A percentile compares a stretch with the other conserved stretches of the same genome.
Conservation (phyloP, 2,113 vertebrate species). For the Salvelinus alpinus region DNA sequence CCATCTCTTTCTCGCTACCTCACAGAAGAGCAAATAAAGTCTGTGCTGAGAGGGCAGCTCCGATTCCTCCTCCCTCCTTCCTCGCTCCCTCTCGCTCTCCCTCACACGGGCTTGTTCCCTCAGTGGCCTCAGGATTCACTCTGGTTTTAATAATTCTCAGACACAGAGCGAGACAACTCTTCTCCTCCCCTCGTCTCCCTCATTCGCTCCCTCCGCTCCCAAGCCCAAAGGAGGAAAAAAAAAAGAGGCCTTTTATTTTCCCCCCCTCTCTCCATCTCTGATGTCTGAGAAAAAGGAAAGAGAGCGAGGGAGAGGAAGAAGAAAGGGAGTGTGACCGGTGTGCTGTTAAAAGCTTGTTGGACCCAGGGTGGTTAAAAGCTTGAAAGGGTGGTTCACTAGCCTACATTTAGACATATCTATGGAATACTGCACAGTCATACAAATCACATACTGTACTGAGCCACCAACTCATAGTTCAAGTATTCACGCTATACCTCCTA, state of each 20-base stretch:
- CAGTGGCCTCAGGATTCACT: conserved; percentile 61
- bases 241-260: conserved; percentile 51
- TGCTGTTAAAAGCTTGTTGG: conserved; percentile 51
- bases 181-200: conserved; percentile 38
- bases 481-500: too few species aligned
- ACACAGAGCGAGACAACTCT: conserved; percentile 54
- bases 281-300: conserved; percentile 42
- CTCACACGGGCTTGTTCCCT: conserved; percentile 52
- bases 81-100: conserved; percentile 14
- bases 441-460: background rate
- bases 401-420: background rate
- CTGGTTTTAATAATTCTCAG: conserved; percentile 69
- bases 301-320: conserved; percentile 46
- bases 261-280: conserved; percentile 55
- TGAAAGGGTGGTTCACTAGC: conserved; percentile 26
- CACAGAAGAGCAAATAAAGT: background rate
- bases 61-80: background rate
- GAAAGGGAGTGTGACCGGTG: conserved; percentile 47
- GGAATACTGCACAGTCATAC: background rate
- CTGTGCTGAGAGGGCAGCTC: background rate
- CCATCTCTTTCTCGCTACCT: background rate
- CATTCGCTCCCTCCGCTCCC: conserved; percentile 57
- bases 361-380: conserved; percentile 48
- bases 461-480: background rate
- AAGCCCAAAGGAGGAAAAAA: conserved; percentile 61